phyloP scores from a whole-genome alignment of 2,797 vertebrate species.

The Coccyzus lansbergi region DNA sequence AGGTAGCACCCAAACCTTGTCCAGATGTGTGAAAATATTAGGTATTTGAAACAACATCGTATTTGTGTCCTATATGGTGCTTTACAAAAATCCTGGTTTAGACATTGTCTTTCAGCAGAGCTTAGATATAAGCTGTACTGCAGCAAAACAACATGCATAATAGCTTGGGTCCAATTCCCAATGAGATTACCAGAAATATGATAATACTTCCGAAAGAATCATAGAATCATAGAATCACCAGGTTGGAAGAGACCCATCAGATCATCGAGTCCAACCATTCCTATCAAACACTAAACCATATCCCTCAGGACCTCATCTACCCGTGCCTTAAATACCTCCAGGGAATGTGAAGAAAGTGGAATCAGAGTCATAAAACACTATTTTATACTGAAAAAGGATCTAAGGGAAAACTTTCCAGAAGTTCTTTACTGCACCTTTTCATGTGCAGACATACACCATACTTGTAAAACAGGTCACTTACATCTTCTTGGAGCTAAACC shows the following conservation, averaged over 20 bases:
- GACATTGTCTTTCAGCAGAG: not conserved
- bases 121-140: not conserved
- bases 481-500: not conserved
- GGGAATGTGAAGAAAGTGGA: too few relatives aligned
- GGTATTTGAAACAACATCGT: accelerated
- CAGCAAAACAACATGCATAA: not conserved
- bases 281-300: too few relatives aligned
- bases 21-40: not conserved
- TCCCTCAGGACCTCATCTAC: too few relatives aligned
- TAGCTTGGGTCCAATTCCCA: not conserved
- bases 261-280: too few relatives aligned
- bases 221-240: too few relatives aligned
- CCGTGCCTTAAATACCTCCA: too few relatives aligned
- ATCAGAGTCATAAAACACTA: not conserved
- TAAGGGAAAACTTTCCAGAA: not conserved
- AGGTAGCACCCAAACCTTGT: not conserved
- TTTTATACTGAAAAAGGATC: not conserved
- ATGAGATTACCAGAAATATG: not conserved
- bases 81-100: not conserved
- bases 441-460: not conserved
- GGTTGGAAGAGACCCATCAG: too few relatives aligned
- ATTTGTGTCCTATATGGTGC: not conserved
- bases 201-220: not conserved
- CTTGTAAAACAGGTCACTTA: not conserved
- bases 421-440: not conserved